phyloP scores from a whole-genome alignment of 2,888 invertebrate species.

The Colletes collaris region DNA sequence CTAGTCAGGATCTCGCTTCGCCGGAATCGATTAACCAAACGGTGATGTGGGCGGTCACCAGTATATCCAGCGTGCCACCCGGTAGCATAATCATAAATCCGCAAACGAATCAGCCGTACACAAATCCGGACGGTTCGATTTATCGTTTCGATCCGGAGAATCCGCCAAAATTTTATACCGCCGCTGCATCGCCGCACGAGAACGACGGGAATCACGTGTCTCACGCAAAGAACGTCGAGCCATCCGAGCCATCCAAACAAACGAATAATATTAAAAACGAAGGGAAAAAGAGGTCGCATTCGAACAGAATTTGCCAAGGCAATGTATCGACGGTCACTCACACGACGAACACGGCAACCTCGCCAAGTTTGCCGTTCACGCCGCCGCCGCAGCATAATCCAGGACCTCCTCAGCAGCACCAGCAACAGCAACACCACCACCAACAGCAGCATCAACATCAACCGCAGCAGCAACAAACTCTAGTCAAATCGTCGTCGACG shows the following conservation, averaged over 20 bases:
- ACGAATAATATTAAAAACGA: slow-evolving; percentile 58
- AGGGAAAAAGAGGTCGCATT: slow-evolving; percentile 66
- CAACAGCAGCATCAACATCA: slow-evolving; percentile 46
- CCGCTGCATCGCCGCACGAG: slow-evolving; percentile 30
- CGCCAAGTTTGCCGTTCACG: slow-evolving; percentile 78
- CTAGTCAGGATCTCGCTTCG: slow-evolving; percentile 79
- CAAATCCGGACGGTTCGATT: slow-evolving; percentile 90
- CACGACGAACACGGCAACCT: slow-evolving; percentile 78
- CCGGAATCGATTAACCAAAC: slow-evolving; percentile 79
- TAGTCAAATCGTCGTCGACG: slow-evolving; percentile 76
- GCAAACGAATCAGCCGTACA: slow-evolving; percentile 89
- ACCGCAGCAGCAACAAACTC: slow-evolving; percentile 70
- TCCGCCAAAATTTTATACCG: slow-evolving; percentile 84
- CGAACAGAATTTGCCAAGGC: slow-evolving; percentile 43
- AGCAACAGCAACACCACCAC: slow-evolving; percentile 53
- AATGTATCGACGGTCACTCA: slow-evolving; percentile 42
- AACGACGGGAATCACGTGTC: slow-evolving; percentile 48
- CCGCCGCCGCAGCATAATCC: slow-evolving; percentile 61
- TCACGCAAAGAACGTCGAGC: slow-evolving; percentile 43
- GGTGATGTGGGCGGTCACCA: slow-evolving; percentile 94
- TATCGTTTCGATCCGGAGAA: slow-evolving; percentile 91
- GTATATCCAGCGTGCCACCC: slow-evolving; percentile 92
- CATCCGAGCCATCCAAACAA: slow-evolving; percentile 58
- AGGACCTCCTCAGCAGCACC: slow-evolving; percentile 43
- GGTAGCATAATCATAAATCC: slow-evolving; percentile 96